Evolutionary conservation across 35 echinoderm and acorn worm species (phyloP).

Genomic region (Chiridota heheva): DNA sequence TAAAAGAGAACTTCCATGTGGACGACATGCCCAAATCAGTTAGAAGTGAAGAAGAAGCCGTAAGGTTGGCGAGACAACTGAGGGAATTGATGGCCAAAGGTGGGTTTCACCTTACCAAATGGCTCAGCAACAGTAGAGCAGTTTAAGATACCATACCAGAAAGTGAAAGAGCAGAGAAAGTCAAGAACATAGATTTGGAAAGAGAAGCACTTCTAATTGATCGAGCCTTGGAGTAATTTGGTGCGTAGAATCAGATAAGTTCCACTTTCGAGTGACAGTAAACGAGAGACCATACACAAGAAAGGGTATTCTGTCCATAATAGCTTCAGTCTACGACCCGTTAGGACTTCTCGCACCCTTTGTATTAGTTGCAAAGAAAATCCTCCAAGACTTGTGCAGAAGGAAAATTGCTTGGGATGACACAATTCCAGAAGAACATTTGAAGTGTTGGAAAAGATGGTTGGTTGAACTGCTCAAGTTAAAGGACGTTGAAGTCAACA

Average conservation of each 20-base stretch:
- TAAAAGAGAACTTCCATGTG: slow-evolving; percentile 67
- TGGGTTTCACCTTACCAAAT: slow-evolving; percentile 69
- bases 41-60: slow-evolving; percentile 35
- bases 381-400: slow-evolving; percentile 73
- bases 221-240: slow-evolving; percentile 60
- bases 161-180: slow-evolving; percentile 51
- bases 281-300: slow-evolving; percentile 42
- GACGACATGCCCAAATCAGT: slow-evolving; percentile 74
- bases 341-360: slow-evolving; percentile 60
- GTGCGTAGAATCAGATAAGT: slow-evolving; percentile 52
- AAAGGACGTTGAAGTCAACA: slow-evolving; percentile 14
- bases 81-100: slow-evolving; percentile 15
- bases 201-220: slow-evolving; percentile 43
- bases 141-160: slow-evolving; percentile 60
- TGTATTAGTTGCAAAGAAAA: slow-evolving; percentile 53
- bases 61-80: slow-evolving; percentile 50
- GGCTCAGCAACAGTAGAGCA: slow-evolving; percentile 58
- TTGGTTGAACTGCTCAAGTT: slow-evolving; percentile 55
- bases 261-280: slow-evolving; percentile 41
- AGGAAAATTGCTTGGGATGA: slow-evolving; percentile 70
- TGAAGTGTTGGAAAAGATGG: slow-evolving; percentile 56
- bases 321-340: slow-evolving; percentile 75
- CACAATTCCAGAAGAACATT: slow-evolving; percentile 29
- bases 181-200: slow-evolving; percentile 51
- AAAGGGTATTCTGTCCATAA: slow-evolving; percentile 42